Evolutionary conservation across 1,140 invertebrate genomes (phyloP).

Genomic region (Zaprionus taronus): DNA sequence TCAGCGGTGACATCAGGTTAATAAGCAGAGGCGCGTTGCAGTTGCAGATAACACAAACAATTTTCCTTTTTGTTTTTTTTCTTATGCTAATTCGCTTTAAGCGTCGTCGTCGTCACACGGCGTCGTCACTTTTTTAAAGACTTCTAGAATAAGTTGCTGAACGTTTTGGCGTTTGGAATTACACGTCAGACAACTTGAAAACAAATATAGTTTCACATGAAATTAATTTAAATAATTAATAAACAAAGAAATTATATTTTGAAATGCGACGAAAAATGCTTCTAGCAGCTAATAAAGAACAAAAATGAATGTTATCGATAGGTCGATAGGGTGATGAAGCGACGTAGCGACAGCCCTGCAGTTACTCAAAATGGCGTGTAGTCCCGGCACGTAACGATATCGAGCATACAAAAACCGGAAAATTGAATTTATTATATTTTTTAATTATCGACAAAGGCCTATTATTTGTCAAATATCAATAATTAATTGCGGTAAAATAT

Average conservation of each 20-base stretch:
- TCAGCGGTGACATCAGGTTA: slow-evolving; percentile 26
- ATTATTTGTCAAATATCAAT: background rate
- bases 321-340: background rate
- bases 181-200: slow-evolving; percentile 24
- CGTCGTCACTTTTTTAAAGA: slow-evolving; percentile 49
- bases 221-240: slow-evolving; percentile 44
- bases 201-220: slow-evolving; percentile 20
- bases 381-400: background rate
- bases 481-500: too few relatives aligned
- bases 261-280: slow-evolving; percentile 63
- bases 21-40: slow-evolving; percentile 5
- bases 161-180: background rate
- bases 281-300: slow-evolving; percentile 41
- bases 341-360: background rate
- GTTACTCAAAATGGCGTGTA: background rate
- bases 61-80: slow-evolving; percentile 36
- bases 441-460: background rate
- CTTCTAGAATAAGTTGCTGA: background rate
- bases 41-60: slow-evolving; percentile 16
- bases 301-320: slow-evolving; percentile 40
- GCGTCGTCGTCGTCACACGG: slow-evolving; percentile 59
- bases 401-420: background rate
- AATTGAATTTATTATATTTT: background rate
- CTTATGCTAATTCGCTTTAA: slow-evolving; percentile 28
- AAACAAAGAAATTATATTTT: slow-evolving; percentile 65